Conservation (phyloP, 2,113 vertebrate species). For the Phrynocephalus versicolor region DNA sequence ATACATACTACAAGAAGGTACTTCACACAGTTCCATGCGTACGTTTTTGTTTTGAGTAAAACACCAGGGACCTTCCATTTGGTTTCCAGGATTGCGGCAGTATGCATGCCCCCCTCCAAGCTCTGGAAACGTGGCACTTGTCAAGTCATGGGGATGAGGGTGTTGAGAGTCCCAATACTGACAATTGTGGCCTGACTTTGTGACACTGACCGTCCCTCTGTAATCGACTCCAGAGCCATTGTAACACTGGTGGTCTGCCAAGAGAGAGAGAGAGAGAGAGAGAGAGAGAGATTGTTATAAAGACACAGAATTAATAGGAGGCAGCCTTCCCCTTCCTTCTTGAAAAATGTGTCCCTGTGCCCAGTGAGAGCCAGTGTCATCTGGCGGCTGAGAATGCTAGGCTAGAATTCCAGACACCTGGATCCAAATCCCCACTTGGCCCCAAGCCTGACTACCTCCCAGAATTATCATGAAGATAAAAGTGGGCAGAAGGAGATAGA, state of each 20-base stretch:
- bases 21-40: conserved; percentile 91
- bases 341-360: background rate
- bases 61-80: conserved; percentile 97
- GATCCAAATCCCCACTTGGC: too few relatives aligned
- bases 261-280: too few relatives aligned
- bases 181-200: conserved; percentile 89
- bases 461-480: background rate
- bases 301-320: fast-evolving
- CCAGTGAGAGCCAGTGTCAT: background rate
- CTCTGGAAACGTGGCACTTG: conserved; percentile 84
- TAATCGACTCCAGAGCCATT: conserved; percentile 91
- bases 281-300: conserved; percentile 42
- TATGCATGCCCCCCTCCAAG: conserved; percentile 90
- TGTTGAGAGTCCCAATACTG: conserved; percentile 89
- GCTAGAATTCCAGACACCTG: too few relatives aligned
- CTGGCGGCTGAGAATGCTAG: too few relatives aligned
- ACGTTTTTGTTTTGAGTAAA: conserved; percentile 92
- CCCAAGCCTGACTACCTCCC: too few relatives aligned
- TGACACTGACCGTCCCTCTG: conserved; percentile 85
- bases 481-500: too few relatives aligned
- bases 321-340: background rate
- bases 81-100: conserved; percentile 93
- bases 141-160: conserved; percentile 88
- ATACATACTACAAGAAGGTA: conserved; percentile 93
- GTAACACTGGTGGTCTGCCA: conserved; percentile 91